Evolutionary conservation across 2,113 vertebrate genomes (phyloP), one percentile per base, ranked within the genome.

Genomic region (Entelurus aequoreus): DNA sequence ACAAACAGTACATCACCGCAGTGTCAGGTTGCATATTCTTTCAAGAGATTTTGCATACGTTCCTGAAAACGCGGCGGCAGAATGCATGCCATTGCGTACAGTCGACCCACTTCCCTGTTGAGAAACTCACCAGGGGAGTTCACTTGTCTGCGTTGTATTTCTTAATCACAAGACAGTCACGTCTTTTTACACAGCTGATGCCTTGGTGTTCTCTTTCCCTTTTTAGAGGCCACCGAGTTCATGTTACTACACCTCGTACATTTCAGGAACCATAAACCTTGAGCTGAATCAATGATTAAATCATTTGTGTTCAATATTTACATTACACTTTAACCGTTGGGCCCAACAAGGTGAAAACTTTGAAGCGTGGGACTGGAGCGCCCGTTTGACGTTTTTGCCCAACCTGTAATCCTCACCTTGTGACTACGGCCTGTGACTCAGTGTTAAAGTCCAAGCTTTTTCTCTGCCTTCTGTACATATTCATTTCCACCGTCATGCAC

Each of bases 351-450:
- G 42, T 55, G 10, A 38, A 55, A 4, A 9, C 54, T 55, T 28
- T 37, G 66, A 66, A 78, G 82, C 69, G 75, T 87, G 81, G 76
- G 84, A 81, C 74, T 73, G 66, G 81, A 86, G 67, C 51, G 53
- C 57, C 48, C 35, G 69, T 84, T 88, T 90, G 81, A 89, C 85
- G 84, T 77, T 54, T 28, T 54, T 81, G 84, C 81, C 83, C 80
- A 68, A 66, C 38, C 55, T 54, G 66, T 86, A 84, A 88, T 88
- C 83, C 73, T 77, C 77, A 84, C 76, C 87, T 86, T 86, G 87
- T 85, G 84, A 88, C 78, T 77, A 35, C 63, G 54, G 80, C 52
- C 76, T 78, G 79, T 75, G 69, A 84, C 78, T 74, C 50, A 6
- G 72, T 83, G 79, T 77, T 82, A 63, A 84, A 84, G 77, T 86